A percentile compares a stretch with the other conserved stretches of the same genome.
Conservation (phyloP, 2,113 vertebrate species). For the Otolemur garnettii region DNA sequence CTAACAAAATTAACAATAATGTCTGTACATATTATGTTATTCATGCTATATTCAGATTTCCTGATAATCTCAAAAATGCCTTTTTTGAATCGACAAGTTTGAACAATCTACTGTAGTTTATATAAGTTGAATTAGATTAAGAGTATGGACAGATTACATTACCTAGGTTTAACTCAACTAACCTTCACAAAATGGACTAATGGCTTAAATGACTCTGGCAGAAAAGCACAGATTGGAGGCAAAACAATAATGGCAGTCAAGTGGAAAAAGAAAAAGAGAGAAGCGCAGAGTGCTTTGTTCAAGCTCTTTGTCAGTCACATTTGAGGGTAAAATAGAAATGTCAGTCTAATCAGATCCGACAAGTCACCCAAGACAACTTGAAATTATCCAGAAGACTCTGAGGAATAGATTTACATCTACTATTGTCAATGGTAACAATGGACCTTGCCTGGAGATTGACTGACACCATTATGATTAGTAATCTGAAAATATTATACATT, state of each 20-base stretch:
- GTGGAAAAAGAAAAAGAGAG: neutral
- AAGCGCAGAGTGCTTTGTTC: neutral
- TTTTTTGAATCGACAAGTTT: conserved; percentile 13
- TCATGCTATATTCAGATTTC: neutral
- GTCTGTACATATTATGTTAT: neutral
- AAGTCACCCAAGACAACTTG: neutral
- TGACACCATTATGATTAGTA: neutral
- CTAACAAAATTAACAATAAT: conserved; percentile 29
- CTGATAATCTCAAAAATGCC: neutral
- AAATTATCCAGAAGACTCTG: neutral
- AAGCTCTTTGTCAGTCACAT: neutral
- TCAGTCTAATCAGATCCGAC: neutral
- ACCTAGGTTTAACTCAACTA: neutral
- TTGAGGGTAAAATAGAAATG: neutral
- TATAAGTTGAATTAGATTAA: neutral
- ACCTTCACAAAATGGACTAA: conserved; percentile 5
- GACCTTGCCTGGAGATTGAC: neutral
- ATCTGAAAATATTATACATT: conserved; percentile 3
- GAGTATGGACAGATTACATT: neutral
- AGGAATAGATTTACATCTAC: neutral
- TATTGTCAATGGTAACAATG: neutral
- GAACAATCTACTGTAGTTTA: neutral
- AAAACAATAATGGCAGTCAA: neutral
- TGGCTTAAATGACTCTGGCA: neutral
- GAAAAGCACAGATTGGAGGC: neutral